Evolutionary conservation across 2,797 vertebrate species (phyloP), one percentile per base, ranked within the genome.

Genomic region (Tympanoctomys barrerae): DNA sequence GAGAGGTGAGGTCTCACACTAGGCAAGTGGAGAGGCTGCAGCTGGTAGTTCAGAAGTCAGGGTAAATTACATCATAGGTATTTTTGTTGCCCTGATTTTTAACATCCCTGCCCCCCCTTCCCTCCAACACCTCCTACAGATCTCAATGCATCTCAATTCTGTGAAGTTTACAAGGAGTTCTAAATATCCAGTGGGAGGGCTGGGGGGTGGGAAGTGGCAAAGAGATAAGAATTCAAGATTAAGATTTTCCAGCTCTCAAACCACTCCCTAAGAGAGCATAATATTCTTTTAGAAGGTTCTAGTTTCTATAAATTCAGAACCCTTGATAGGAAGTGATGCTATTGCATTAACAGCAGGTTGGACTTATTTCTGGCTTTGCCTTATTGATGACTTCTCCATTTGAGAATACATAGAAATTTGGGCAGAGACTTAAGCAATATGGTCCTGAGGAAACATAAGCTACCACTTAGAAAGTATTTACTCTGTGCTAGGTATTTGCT

Each of bases 81-180:
- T 98, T 97, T 97, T 97, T 93, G 95, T 94, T 97, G 97, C 96
- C 97, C 97, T 98, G 97, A 97, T 97, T 97, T 97, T 96, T 95
- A 97, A 95, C 94, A 96, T 96, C 95, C 79, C 80, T 68, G 90
- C 86, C 95, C 96, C 97, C 16, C 85, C 95, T 95, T 97, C 96
- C 96, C 95, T 97, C 90, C 90, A 96, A 97, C 97, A 97, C 97
- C 97, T 97, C 97, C 97, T 92, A 97, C 95, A 94, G 92, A 95
- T 97, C 96, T 97, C 95, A 97, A 80, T 97, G 93, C 96, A 97
- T 97, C 95, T 94, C 7, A 16, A 97, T 97, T 96, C 93, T 96
- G 97, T 96, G 96, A 97, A 97, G 95, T 97, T 97, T 98, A 97
- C 94, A 94, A 91, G 90, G 81, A 96, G 93, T 97, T 97, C 97